Conservation (phyloP, 2,888 invertebrate species). For the Philonicus albiceps region DNA sequence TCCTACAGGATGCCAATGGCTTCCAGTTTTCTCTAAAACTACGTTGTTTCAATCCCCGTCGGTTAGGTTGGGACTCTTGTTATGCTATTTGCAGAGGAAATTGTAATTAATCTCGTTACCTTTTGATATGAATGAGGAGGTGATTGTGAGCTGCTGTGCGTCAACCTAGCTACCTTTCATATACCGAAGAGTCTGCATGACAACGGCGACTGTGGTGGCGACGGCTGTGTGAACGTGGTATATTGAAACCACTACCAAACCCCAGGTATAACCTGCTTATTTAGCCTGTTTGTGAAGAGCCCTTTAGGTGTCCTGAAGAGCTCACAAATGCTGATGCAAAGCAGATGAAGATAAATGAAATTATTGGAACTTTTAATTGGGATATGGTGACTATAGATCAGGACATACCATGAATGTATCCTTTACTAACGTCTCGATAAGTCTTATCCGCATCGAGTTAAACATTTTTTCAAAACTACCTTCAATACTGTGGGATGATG, state of each 20-base stretch:
- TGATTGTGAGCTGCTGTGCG: constrained; percentile 20
- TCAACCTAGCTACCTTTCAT: neutral
- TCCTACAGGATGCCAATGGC: constrained; percentile 13
- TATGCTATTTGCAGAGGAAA: constrained; percentile 46
- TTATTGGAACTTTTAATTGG: constrained; percentile 38
- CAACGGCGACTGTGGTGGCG: neutral
- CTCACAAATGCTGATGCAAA: neutral
- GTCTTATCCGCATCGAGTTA: neutral
- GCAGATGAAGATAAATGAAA: neutral
- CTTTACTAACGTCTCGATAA: neutral
- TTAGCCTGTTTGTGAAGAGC: neutral
- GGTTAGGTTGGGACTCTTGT: constrained; percentile 35
- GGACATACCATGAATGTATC: neutral
- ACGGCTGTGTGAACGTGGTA: neutral
- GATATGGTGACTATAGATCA: neutral
- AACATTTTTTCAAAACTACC: neutral
- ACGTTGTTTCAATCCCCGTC: neutral
- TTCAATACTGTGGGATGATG: too few species aligned
- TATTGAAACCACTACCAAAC: neutral
- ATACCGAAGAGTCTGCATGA: neutral
- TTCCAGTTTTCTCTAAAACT: constrained; percentile 13
- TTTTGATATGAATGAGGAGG: constrained; percentile 43
- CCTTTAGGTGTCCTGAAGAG: neutral
- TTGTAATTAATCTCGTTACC: constrained; percentile 48
- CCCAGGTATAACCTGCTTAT: neutral